Percentiles rank a stretch among this genome's conserved stretches.
These are phyloP conservation scores for Litoditis marina DNA, from an alignment of 2,888 invertebrate species.

Conservation along the genomic window DNA sequence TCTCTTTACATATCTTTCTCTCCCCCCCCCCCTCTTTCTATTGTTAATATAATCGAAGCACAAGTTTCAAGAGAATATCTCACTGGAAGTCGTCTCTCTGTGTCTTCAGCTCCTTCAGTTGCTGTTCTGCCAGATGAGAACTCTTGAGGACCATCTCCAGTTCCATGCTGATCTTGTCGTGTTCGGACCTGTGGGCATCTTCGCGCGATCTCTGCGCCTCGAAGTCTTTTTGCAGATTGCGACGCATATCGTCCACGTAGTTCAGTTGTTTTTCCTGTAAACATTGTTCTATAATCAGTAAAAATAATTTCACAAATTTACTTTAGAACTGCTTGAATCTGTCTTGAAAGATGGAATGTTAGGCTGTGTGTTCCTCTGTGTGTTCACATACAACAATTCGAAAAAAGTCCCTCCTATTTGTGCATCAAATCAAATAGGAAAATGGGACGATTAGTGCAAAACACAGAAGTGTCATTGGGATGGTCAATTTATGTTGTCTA, in stretches of 20 bases:
- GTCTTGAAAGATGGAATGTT: no score
- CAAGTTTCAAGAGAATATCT: slow-evolving; percentile 11
- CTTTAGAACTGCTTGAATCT: no score
- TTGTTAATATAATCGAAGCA: no score
- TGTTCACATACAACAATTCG: no score
- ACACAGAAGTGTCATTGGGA: no score
- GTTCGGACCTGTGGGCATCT: slow-evolving; percentile 42
- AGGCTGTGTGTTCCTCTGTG: no score
- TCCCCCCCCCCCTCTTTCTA: no score
- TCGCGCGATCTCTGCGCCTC: slow-evolving; percentile 46
- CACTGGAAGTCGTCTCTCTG: slow-evolving; percentile 58
- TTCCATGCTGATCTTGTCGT: slow-evolving; percentile 42
- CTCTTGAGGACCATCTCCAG: slow-evolving; percentile 43
- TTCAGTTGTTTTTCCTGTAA: slow-evolving; percentile 34
- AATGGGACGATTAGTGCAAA: no score
- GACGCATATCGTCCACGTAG: slow-evolving; percentile 38
- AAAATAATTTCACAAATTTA: background rate
- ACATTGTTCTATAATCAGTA: background rate
- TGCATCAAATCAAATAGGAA: no score
- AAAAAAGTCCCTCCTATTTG: no score
- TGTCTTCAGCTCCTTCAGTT: slow-evolving; percentile 53
- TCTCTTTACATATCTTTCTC: no score
- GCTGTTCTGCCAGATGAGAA: slow-evolving; percentile 50
- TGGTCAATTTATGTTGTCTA: no score
- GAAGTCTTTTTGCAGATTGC: slow-evolving; percentile 41